These are phyloP conservation scores for Streblospio benedicti DNA, from an alignment of 1,140 invertebrate species.

Conservation along the genomic window DNA sequence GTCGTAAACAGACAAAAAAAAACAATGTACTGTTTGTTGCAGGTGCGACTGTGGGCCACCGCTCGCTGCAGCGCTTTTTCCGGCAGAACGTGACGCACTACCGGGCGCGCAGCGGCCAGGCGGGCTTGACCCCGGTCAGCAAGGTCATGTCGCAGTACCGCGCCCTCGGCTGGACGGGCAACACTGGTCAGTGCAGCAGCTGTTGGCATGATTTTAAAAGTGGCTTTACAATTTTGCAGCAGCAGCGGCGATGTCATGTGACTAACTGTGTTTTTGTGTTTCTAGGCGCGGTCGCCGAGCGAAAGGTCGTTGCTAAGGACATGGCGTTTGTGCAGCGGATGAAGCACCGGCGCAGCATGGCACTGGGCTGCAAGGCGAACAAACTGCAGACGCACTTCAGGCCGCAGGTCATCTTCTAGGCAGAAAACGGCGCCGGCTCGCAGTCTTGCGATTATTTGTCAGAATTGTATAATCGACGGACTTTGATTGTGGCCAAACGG, in stretches of 20 bases:
- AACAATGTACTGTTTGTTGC: constrained; percentile 47
- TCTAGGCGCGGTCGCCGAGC: constrained; percentile 49
- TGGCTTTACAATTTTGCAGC: constrained; percentile 45
- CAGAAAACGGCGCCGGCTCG: too few species aligned
- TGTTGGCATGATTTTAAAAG: constrained; percentile 9
- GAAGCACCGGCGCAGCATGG: constrained; percentile 66
- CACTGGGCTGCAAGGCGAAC: constrained; percentile 71
- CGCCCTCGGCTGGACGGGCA: constrained; percentile 73
- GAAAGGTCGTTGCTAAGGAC: constrained; percentile 64
- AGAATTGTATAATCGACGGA: too few species aligned
- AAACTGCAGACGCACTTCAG: constrained; percentile 77
- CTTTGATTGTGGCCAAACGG: too few species aligned
- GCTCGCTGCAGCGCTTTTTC: constrained; percentile 70
- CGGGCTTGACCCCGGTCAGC: constrained; percentile 24
- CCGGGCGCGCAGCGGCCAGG: constrained; percentile 26
- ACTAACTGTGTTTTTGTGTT: constrained; percentile 25
- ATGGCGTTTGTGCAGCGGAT: constrained; percentile 72
- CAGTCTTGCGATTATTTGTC: too few species aligned
- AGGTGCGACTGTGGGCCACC: constrained; percentile 79
- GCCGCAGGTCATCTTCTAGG: constrained; percentile 67
- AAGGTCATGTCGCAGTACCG: constrained; percentile 67
- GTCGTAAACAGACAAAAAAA: too few species aligned
- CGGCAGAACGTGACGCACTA: constrained; percentile 49
- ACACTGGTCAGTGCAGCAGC: constrained; percentile 30
- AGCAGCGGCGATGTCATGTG: constrained; percentile 34